A percentile compares a stretch with the other conserved stretches of the same genome.
These are phyloP conservation scores for Cataglyphis livida DNA, from an alignment of 2,888 invertebrate species.

Conservation along the genomic window DNA sequence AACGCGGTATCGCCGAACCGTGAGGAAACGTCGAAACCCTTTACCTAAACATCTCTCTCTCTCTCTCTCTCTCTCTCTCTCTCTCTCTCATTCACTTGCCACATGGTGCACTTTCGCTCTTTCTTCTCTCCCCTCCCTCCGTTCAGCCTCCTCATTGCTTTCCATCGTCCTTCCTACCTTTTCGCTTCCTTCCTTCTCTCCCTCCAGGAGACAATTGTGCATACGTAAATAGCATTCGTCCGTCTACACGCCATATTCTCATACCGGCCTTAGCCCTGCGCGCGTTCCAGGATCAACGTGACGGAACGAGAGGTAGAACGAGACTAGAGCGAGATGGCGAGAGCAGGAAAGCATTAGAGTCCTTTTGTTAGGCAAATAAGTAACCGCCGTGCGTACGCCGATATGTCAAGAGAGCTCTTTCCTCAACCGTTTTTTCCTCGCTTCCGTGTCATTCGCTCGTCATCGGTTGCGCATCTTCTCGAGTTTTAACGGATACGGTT, in stretches of 20 bases:
- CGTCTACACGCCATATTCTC: constrained; percentile 75
- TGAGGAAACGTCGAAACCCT: constrained; percentile 70
- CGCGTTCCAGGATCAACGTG: constrained; percentile 59
- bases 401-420: constrained; percentile 57
- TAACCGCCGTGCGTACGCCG: constrained; percentile 76
- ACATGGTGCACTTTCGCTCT: constrained; percentile 32
- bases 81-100: constrained; percentile 63
- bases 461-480: constrained; percentile 35
- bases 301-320: constrained; percentile 41
- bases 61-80: constrained; percentile 59
- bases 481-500: constrained; percentile 37
- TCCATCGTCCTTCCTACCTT: constrained; percentile 54
- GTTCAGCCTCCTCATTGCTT: constrained; percentile 42
- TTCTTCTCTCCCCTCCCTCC: constrained; percentile 35
- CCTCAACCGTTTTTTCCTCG: constrained; percentile 69
- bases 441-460: constrained; percentile 54
- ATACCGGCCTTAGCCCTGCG: constrained; percentile 69
- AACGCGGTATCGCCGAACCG: constrained; percentile 69
- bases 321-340: constrained; percentile 49
- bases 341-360: constrained; percentile 56
- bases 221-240: constrained; percentile 80
- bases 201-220: constrained; percentile 79
- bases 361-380: constrained; percentile 83
- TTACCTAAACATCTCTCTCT: constrained; percentile 55
- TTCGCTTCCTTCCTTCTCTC: constrained; percentile 51